Base-by-base conservation (phyloP, 2,113 vertebrate genomes). In the Mystacornis crossleyi region DNA sequence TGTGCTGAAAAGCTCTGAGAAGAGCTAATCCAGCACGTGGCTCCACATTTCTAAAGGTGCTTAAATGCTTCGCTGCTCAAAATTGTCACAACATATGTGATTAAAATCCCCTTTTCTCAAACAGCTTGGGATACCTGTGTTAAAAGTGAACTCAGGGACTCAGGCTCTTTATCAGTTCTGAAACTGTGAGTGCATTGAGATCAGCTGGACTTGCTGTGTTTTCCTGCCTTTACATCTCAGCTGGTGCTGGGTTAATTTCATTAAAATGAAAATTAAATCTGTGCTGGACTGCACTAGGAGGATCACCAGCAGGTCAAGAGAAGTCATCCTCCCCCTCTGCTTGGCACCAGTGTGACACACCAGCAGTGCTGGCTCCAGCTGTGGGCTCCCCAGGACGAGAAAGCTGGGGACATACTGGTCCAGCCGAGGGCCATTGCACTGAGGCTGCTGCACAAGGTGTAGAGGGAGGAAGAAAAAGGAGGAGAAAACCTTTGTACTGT, bases 21-120 rank as follows among this genome's bases (percentile, higher is more conserved):
- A 65, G 10, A 86, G 17, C 47, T 81, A 71, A 58, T 42, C 6
- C 14, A 79, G 36, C 48, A 31, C 0, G 0, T n/a, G 48, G 34
- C 34, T 69, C 7, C 54, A 18, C 1, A 0, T 84, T 83, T 81
- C 54, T 62, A 45, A 71, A 86, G 47, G n/a, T 58, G 43, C 23
- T 43, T 60, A 77, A 86, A 60, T 69, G 65, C 66, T 87, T 67
- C 40, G 13, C 3, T 64, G 73, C 61, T 86, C 12, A 58, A 36
- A 81, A 67, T 34, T 64, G 29, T 60, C 70, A 43, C 70, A 85
- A 40, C 31, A 60, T 55, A 23, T 0, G 2, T 53, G 72, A 89
- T 91, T 84, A 81, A 93, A 90, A 91, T 79, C 70, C 57, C 74
- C 57, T 91, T 91, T 83, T 69, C 61, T 85, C 40, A 18, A 62